Base-by-base conservation (phyloP, 2,888 invertebrate genomes). In the Digitonthophagus gazella region DNA sequence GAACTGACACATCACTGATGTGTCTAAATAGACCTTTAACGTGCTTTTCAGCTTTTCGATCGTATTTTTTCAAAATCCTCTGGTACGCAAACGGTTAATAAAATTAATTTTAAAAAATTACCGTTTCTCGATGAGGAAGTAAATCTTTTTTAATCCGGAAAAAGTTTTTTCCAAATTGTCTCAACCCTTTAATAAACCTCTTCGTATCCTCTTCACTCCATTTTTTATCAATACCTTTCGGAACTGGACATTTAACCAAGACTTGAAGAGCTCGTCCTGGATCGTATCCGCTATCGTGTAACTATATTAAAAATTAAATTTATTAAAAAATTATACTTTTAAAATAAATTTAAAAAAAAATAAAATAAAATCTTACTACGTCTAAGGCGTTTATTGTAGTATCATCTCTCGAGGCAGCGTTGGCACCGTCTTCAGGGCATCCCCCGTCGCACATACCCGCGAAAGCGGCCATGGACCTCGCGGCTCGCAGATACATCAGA, bases 131-230 rank as follows among this genome's bases (percentile, higher is more conserved):
- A 82, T 97, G 96, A 68, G 98, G 96, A 76, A 99, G 86, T 76
- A 98, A 86, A 84, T 99, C 98, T 84, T 97, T 97, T 77, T 93
- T 89, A 79, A 99, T 99, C 80, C 96, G 92, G 85, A 97, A 97
- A 86, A 99, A 99, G 85, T 99, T 98, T 86, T 99, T 99, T 77
- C 99, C 99, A 85, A 97, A 97, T 83, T 97, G 97, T 74, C 98
- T 89, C 76, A 99, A 89, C 76, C 99, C 99, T 86, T 98, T 98
- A 73, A 97, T 96, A 86, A 99, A 99, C 76, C 96, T 90, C 88
- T 98, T 98, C 83, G 93, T 93, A 86, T 98, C 98, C 82, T 98
- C 98, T 83, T 98, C 98, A 71, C 94, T 91, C 97, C 98, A 98
- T 85, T 97, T 97, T 83, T 97, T 97, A 80, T 97, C 96, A 77